Base-by-base conservation (phyloP, 2,888 invertebrate genomes). In the Tipula confusa region DNA sequence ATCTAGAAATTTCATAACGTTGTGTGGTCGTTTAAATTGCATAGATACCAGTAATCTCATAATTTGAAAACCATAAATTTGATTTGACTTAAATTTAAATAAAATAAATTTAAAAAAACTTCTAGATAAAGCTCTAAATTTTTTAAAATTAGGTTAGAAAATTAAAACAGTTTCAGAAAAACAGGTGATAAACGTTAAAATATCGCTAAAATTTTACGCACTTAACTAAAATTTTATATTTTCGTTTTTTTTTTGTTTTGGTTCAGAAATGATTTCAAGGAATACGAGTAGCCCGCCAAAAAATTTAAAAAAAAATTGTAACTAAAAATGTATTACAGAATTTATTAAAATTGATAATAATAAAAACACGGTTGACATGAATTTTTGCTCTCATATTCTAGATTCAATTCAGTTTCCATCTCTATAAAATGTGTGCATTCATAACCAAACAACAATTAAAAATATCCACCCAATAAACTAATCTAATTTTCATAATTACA, bases 281-380 rank as follows among this genome's bases (percentile, higher is more conserved):
- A 24, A 64, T 64, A 64, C 24, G 64, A 64, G 64, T 24, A 64
- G 64, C 24, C 64, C 64, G 64, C 64, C 64, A 64, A 64, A 64
- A 24, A 18, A 48, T n/a, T n/a, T n/a, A n/a, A n/a, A n/a, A n/a
- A n/a, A n/a, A n/a, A n/a, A n/a, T n/a, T n/a, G n/a, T n/a, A n/a
- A n/a, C n/a, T n/a, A n/a, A 48, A 64, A 64, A 64, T 64, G 64
- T 64, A 24, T 64, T 64, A 64, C 64, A 64, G 64, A 64, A 24
- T 64, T 64, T 64, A 64, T 64, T 64, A 64, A 64, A n/a, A 64
- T 64, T 64, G 64, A 64, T 64, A 64, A 24, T 64, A 64, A 64
- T 64, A 24, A 64, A 64, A 64, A 64, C 24, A 64, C 15, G 11
- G 24, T 2, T 64, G 64, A 64, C 64, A 64, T 64, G 64, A 64